Conservation (phyloP, 2,888 invertebrate genomes). For the Drosophila nr. perissopoda region DNA sequence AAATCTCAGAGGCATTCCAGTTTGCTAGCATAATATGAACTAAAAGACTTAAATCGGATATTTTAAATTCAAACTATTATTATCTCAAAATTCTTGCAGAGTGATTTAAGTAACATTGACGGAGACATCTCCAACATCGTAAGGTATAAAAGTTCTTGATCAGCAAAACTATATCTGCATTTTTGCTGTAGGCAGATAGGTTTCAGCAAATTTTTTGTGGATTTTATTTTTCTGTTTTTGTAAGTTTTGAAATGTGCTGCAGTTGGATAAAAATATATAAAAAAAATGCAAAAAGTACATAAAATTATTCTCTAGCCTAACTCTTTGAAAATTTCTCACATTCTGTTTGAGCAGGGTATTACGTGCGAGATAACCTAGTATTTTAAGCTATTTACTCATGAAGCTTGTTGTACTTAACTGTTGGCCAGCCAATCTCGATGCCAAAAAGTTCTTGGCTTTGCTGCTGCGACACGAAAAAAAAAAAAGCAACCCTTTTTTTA, state of each 20-base stretch:
- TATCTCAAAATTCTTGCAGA: neutral
- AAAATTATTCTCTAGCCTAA: neutral
- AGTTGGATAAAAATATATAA: neutral
- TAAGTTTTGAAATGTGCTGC: neutral
- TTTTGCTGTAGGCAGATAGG: neutral
- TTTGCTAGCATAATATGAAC: neutral
- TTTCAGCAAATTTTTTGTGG: neutral
- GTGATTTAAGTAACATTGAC: too few relatives aligned
- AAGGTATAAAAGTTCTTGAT: neutral
- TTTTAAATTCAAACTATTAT: neutral
- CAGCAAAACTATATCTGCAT: neutral
- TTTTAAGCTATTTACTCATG: neutral
- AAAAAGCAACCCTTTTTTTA: neutral
- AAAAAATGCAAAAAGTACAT: neutral
- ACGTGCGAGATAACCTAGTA: too few relatives aligned
- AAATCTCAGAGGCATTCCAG: neutral
- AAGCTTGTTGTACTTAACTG: neutral
- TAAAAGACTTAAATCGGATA: neutral
- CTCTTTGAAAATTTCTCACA: neutral
- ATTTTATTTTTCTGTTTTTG: neutral
- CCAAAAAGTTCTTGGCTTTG: conserved; percentile 5
- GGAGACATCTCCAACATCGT: too few relatives aligned
- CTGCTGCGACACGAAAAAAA: neutral
- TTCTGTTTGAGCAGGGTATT: conserved; percentile 8
- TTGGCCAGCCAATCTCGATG: conserved; percentile 6